Conservation (phyloP, 2,888 invertebrate species). For the Callinectes sapidus region DNA sequence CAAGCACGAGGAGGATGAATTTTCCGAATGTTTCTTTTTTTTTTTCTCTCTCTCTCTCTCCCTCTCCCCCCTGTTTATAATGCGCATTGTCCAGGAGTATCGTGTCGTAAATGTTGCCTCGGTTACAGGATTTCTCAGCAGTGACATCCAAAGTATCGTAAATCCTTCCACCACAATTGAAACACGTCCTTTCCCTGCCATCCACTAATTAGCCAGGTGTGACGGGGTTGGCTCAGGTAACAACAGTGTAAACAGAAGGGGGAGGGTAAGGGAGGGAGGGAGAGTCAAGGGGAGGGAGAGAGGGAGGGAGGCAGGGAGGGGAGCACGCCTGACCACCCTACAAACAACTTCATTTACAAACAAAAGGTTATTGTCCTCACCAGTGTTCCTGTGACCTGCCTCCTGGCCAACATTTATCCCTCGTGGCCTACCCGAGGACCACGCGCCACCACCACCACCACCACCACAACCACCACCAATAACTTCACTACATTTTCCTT, state of each 20-base stretch:
- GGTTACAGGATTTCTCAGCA: neutral
- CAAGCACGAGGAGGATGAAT: neutral
- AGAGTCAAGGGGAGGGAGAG: neutral
- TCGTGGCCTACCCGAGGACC: neutral
- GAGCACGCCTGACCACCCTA: neutral
- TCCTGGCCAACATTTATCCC: neutral
- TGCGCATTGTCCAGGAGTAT: neutral
- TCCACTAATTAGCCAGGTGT: slow-evolving; percentile 12
- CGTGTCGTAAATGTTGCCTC: neutral
- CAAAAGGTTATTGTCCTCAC: neutral
- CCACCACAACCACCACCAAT: neutral
- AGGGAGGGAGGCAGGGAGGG: neutral
- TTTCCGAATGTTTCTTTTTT: neutral
- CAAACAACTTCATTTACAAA: slow-evolving; percentile 18
- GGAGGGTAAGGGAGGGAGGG: neutral
- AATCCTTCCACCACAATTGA: neutral
- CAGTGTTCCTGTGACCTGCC: neutral
- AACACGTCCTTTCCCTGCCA: neutral
- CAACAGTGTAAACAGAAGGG: neutral
- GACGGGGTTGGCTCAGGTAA: slow-evolving; percentile 1
- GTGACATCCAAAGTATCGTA: neutral
- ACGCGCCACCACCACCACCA: neutral
- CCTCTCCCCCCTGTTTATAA: neutral
- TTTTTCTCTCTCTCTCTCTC: too few species aligned
- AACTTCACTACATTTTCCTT: neutral